Base-by-base conservation (phyloP, 2,888 invertebrate genomes). In the Hemistola chrysoprasaria region DNA sequence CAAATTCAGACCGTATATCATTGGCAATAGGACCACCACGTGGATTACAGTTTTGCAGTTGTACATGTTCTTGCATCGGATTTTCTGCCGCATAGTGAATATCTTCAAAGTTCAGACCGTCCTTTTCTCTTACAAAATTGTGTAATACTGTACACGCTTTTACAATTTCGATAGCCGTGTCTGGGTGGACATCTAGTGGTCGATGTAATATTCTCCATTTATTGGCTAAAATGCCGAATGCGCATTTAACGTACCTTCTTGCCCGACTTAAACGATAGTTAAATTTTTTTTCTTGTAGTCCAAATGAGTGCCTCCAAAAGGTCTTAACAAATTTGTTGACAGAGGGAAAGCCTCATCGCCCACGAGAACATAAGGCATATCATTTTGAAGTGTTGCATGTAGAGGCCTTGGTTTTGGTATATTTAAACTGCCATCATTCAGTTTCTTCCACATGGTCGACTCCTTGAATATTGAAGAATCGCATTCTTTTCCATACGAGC, bases 1-100 rank as follows among this genome's bases (percentile, higher is more conserved):
- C 51, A 51, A 58, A 58, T 52, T 53, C 48, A 48, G 56, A 52
- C 29, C 53, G 35, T 52, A 52, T 50, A 51, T 50, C 47, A 50
- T 47, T 51, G 48, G 48, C 53, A 47, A 50, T 53, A 48, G 48
- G 53, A 7, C 55, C 53, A 48, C 57, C 51, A n/a, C n/a, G n/a
- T 55, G 37, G 51, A 22, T 47, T 48, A 54, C 50, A 45, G 34
- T 52, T 33, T 48, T 48, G 50, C 28, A 50, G 50, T 56, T 42
- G 44, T n/a, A n/a, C n/a, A n/a, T n/a, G n/a, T n/a, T n/a, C n/a
- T n/a, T n/a, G n/a, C n/a, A n/a, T n/a, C n/a, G n/a, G n/a, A n/a
- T n/a, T n/a, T n/a, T n/a, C n/a, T n/a, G n/a, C n/a, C n/a, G n/a
- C n/a, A n/a, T n/a, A n/a, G 37, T 53, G 40, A 52, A 47, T 11